Evolutionary conservation across 1,140 invertebrate genomes (phyloP).

Genomic region (Acyrthosiphon pisum): DNA sequence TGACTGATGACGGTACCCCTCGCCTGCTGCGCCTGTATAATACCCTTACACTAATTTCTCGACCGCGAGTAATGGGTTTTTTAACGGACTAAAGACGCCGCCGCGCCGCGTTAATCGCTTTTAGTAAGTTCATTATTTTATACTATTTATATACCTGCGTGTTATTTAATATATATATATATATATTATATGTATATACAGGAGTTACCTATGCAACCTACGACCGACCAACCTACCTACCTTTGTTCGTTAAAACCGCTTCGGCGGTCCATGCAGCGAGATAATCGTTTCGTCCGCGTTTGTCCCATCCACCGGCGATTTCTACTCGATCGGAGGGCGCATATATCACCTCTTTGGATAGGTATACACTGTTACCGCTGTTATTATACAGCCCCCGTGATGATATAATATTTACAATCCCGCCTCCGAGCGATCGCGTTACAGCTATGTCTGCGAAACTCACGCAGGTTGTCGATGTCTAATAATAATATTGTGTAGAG

Average conservation of each 20-base stretch:
- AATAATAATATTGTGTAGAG: neutral
- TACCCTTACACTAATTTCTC: neutral
- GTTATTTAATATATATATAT: no score
- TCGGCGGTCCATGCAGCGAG: neutral
- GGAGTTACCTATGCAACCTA: neutral
- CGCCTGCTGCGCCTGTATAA: neutral
- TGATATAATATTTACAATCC: neutral
- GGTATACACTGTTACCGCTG: neutral
- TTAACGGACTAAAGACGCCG: neutral
- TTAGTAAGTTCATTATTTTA: neutral
- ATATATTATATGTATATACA: no score
- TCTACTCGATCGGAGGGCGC: neutral
- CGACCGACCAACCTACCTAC: neutral
- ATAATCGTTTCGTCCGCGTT: neutral
- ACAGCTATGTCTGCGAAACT: neutral
- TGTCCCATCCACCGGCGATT: neutral
- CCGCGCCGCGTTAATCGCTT: neutral
- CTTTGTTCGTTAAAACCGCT: neutral
- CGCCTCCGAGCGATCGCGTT: neutral
- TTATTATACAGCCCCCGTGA: neutral
- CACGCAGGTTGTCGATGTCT: neutral
- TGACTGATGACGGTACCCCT: neutral
- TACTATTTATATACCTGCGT: no score
- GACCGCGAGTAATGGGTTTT: neutral
- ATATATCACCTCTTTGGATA: neutral